phyloP scores from a whole-genome alignment of 2,888 invertebrate genomes.

The Hydropsyche betteni region DNA sequence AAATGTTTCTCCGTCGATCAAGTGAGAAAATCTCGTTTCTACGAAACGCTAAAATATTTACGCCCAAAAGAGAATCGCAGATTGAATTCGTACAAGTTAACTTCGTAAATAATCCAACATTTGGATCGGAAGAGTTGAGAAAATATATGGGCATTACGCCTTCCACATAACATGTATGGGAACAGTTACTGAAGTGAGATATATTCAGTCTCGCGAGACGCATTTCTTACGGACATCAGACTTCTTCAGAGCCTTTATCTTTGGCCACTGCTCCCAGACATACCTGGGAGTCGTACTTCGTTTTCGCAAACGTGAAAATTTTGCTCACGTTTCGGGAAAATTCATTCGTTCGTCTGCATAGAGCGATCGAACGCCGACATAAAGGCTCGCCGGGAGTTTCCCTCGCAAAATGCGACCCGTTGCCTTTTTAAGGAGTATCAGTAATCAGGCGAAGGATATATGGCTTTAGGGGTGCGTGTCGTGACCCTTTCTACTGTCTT shows the following conservation, averaged over 20 bases:
- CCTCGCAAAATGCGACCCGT: background rate
- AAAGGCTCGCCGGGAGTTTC: background rate
- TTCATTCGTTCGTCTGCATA: slow-evolving; percentile 9
- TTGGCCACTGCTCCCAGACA: background rate
- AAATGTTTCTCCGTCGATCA: background rate
- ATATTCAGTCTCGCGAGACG: slow-evolving; percentile 8
- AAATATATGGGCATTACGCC: background rate
- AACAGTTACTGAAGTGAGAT: background rate
- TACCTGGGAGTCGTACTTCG: background rate
- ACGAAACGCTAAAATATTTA: background rate
- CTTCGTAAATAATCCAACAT: background rate
- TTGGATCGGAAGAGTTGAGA: background rate
- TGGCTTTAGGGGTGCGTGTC: slow-evolving; percentile 1
- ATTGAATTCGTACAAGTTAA: background rate
- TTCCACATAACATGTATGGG: background rate
- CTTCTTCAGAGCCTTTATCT: background rate
- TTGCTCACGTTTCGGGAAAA: slow-evolving; percentile 9
- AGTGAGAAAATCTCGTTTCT: background rate
- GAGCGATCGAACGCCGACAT: background rate
- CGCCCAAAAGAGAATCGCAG: background rate
- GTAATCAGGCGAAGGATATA: slow-evolving; percentile 27
- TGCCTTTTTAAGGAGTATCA: slow-evolving; percentile 14
- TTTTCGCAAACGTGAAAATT: slow-evolving; percentile 9
- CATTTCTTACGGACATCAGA: slow-evolving; percentile 10
- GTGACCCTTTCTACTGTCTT: slow-evolving; percentile 36